These are phyloP conservation scores for Therioaphis trifolii DNA, from an alignment of 2,888 invertebrate genomes.

Conservation along the genomic window DNA sequence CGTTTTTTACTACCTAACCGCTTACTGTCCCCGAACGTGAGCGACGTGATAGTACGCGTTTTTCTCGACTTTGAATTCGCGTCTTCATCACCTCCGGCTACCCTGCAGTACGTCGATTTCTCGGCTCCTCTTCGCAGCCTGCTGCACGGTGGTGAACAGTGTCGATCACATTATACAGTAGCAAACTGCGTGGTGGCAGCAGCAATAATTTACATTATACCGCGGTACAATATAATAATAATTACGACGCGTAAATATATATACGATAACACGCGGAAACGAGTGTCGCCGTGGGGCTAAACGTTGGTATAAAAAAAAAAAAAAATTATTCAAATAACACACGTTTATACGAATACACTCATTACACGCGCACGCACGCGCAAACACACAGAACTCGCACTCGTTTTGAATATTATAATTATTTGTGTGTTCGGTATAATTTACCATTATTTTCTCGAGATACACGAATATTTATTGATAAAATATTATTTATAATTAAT, in stretches of 20 bases:
- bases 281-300: constrained; percentile 41
- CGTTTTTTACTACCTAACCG: too few species aligned
- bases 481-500: too few species aligned
- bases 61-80: neutral
- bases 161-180: neutral
- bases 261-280: constrained; percentile 20
- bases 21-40: too few species aligned
- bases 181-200: too few species aligned
- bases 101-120: neutral
- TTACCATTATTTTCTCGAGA: too few species aligned
- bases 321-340: constrained; percentile 23
- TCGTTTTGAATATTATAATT: too few species aligned
- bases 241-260: neutral
- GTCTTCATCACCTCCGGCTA: neutral
- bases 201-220: neutral
- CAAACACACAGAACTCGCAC: too few species aligned
- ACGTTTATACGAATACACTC: neutral
- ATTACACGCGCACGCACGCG: neutral
- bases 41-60: too few species aligned
- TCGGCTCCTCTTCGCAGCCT: neutral
- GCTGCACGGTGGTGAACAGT: too few species aligned
- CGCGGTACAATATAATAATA: constrained; percentile 10
- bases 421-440: too few species aligned
- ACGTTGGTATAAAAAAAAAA: neutral
- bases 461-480: too few species aligned